These are phyloP conservation scores for Tetragnatha montana DNA, from an alignment of 2,888 invertebrate genomes.

Conservation along the genomic window DNA sequence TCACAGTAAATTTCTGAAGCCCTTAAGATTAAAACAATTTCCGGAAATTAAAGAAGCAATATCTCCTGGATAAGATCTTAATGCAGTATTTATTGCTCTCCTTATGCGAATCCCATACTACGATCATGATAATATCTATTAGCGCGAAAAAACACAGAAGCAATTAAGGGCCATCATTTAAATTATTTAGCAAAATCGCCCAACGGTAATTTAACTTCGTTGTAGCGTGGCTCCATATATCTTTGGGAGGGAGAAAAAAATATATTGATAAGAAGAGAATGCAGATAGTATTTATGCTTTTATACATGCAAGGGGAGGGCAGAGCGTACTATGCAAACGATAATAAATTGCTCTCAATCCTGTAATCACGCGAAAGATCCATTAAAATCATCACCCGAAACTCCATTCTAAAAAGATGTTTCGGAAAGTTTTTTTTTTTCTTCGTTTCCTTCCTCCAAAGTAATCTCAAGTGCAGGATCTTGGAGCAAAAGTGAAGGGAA, in stretches of 20 bases:
- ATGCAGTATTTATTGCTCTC: background rate
- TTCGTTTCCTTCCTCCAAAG: background rate
- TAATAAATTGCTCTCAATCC: slow-evolving; percentile 29
- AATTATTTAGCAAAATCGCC: slow-evolving; percentile 1
- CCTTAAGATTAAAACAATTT: background rate
- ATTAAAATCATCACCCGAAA: slow-evolving; percentile 10
- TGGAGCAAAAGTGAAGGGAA: background rate
- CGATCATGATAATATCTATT: background rate
- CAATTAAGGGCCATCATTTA: slow-evolving; percentile 1
- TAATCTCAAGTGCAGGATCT: background rate
- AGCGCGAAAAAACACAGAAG: background rate
- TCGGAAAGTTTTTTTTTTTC: background rate
- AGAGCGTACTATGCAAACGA: background rate
- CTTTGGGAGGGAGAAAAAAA: background rate
- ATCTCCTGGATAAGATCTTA: background rate
- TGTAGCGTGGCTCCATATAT: background rate
- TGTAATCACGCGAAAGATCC: slow-evolving; percentile 34
- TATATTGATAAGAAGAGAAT: background rate
- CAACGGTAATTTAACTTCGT: background rate
- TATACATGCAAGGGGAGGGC: background rate
- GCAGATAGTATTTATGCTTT: background rate
- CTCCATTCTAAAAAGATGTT: background rate
- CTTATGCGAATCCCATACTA: background rate
- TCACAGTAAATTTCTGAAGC: background rate
- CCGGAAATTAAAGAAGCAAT: background rate